Base-by-base conservation (phyloP, 2,797 vertebrate species). In the Lemur catta region DNA sequence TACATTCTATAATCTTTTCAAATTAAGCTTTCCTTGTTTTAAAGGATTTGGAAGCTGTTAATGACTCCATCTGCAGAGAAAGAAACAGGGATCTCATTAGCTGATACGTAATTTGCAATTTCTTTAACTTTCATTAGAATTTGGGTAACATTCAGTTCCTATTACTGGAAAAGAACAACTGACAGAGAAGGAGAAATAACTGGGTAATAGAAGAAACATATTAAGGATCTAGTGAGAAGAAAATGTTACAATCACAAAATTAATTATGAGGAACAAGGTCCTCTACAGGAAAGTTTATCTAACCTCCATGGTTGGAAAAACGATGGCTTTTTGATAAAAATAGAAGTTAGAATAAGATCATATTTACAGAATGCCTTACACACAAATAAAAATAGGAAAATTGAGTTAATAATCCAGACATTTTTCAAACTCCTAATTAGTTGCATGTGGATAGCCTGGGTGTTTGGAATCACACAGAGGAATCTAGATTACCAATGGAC, bases 91-190 rank as follows among this genome's bases (percentile, higher is more conserved):
- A 33, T 48, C 12, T 48, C 50, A 38, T 85, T 95, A 41, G 30
- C 46, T 76, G 6, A 41, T 41, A 38, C 1, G 24, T 74, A 59
- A 65, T 52, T 61, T 92, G 50, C 71, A 43, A 18, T 72, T 92
- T 72, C 76, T 48, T 67, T 91, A 82, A 20, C 61, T 35, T n/a
- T 84, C 18, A n/a, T 71, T 59, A 89, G 57, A 43, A 82, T 85
- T 67, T 75, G 89, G 50, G 4, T 74, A 84, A 85, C 78, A 74
- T 93, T 71, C 61, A 74, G 76, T 91, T 91, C 71, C 41, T 93
- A 35, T 78, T 61, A 24, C 35, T 79, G 17, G 80, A 48, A 78
- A 96, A 59, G 26, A 93, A 82, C n/a, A 84, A 71, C 33, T 35
- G 18, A 28, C 6, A 81, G 18, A 63, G 80, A 75, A 67, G 14